These are phyloP conservation scores for Eubasilissa splendida DNA, from an alignment of 2,888 invertebrate genomes.

Conservation along the genomic window DNA sequence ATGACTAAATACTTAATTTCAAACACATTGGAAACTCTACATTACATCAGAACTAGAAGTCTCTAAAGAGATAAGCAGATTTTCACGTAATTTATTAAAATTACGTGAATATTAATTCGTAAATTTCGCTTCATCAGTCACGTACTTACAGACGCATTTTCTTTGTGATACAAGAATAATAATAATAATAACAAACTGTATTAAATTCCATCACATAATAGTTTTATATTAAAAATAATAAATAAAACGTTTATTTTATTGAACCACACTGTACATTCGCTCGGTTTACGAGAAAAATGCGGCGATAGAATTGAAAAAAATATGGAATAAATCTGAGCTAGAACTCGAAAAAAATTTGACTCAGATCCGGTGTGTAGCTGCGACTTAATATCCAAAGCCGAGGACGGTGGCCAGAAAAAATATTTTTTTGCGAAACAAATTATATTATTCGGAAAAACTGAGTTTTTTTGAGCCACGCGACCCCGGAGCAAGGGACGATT, in stretches of 20 bases:
- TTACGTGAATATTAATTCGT: no score
- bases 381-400: slow-evolving; percentile 38
- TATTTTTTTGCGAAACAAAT: slow-evolving; percentile 29
- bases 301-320: slow-evolving; percentile 46
- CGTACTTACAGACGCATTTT: no score
- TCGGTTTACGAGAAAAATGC: slow-evolving; percentile 35
- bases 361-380: slow-evolving; percentile 36
- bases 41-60: no score
- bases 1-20: no score
- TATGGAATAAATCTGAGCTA: slow-evolving; percentile 46
- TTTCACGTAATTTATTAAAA: no score
- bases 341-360: slow-evolving; percentile 43
- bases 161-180: no score
- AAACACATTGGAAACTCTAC: no score
- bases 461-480: slow-evolving; percentile 25
- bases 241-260: not conserved
- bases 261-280: slow-evolving; percentile 12
- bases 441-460: slow-evolving; percentile 42
- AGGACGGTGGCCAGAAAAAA: slow-evolving; percentile 39
- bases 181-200: no score
- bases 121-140: no score
- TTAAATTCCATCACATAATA: no score
- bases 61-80: no score
- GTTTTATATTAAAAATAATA: no score
- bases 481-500: slow-evolving; percentile 21